These are phyloP conservation scores for Sarcophaga subvicina DNA, from an alignment of 2,888 invertebrate species.

Conservation along the genomic window DNA sequence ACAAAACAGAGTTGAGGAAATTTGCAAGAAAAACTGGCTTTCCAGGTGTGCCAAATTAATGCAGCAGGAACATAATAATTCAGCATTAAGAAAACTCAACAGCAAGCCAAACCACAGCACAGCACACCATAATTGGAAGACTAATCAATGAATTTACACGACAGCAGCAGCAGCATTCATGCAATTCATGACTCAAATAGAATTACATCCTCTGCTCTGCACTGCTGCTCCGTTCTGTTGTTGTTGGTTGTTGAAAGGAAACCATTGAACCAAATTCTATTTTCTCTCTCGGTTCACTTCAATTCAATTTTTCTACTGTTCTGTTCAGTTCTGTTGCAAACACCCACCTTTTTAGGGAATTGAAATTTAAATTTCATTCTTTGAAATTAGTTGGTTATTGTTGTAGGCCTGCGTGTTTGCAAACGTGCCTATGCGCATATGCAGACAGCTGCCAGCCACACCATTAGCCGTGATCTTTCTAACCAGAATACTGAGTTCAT, in stretches of 20 bases:
- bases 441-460: constrained; percentile 47
- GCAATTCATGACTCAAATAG: not conserved
- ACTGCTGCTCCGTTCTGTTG: no score
- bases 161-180: not conserved
- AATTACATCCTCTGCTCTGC: not conserved
- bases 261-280: not conserved
- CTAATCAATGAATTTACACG: constrained; percentile 33
- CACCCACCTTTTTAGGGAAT: not conserved
- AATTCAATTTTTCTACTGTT: no score
- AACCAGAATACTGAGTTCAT: not conserved
- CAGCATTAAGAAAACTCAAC: not conserved
- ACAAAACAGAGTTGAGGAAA: not conserved
- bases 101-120: not conserved
- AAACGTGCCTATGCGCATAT: constrained; percentile 30
- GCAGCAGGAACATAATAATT: not conserved
- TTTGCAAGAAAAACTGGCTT: constrained; percentile 39
- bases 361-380: not conserved
- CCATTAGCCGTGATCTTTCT: not conserved
- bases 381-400: not conserved
- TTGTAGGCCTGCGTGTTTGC: no score
- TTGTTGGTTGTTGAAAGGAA: not conserved
- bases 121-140: constrained; percentile 46
- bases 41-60: constrained; percentile 60
- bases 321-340: not conserved
- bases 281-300: no score